A percentile compares a stretch with the other conserved stretches of the same genome.
Evolutionary conservation across 2,888 invertebrate genomes (phyloP).

Genomic region (Pollenia griseotomentosa): DNA sequence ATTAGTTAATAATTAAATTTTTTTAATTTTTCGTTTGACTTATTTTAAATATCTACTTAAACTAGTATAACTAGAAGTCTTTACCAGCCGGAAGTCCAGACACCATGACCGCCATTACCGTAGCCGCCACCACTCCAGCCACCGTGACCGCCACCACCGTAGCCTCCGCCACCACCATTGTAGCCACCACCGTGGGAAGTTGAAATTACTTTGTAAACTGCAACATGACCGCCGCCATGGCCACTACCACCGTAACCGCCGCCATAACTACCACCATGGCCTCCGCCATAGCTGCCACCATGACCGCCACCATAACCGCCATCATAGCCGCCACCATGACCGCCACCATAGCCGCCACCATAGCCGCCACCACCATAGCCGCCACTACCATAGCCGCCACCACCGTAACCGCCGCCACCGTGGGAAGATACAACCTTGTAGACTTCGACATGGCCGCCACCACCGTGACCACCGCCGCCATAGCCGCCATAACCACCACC

Average conservation of each 20-base stretch:
- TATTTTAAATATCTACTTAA: background rate
- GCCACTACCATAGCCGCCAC: slow-evolving; percentile 8
- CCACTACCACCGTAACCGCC: slow-evolving; percentile 37
- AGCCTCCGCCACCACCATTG: background rate
- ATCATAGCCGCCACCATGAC: slow-evolving; percentile 68
- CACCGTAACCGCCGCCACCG: background rate
- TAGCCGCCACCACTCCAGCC: background rate
- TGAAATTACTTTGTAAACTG: slow-evolving; percentile 39
- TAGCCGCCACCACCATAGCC: background rate
- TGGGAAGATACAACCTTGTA: too few relatives aligned
- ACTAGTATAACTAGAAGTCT: slow-evolving; percentile 15
- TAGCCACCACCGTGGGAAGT: slow-evolving; percentile 10
- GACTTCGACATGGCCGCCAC: slow-evolving; percentile 36
- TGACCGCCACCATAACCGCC: slow-evolving; percentile 44
- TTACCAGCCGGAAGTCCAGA: slow-evolving; percentile 54
- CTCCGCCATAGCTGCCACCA: slow-evolving; percentile 66
- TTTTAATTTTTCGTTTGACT: slow-evolving; percentile 9
- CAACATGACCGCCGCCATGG: background rate
- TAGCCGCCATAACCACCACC: slow-evolving; percentile 3
- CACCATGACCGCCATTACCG: slow-evolving; percentile 1
- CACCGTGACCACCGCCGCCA: slow-evolving; percentile 28
- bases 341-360: slow-evolving; percentile 2
- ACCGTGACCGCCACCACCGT: slow-evolving; percentile 9
- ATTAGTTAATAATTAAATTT: background rate
- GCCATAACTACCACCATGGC: slow-evolving; percentile 68